phyloP scores from a whole-genome alignment of 2,888 invertebrate species.

The Drosophila mayaguana region DNA sequence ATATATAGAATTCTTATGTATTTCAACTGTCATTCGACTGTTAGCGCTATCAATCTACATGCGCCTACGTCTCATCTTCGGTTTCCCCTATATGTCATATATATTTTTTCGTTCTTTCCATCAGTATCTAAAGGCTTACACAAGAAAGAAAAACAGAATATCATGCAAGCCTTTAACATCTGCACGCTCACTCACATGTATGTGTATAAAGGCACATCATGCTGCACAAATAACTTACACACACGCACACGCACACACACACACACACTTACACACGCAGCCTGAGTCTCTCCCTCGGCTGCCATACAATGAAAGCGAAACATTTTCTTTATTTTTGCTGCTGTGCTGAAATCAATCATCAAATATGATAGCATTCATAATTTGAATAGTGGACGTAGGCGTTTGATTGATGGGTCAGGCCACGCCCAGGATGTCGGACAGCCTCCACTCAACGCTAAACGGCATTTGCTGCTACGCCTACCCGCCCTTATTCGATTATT shows the following conservation, averaged over 20 bases:
- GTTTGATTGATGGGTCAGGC: slow-evolving; percentile 65
- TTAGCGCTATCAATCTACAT: slow-evolving; percentile 45
- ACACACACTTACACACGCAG: too few species aligned
- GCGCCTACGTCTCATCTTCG: slow-evolving; percentile 7
- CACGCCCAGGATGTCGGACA: slow-evolving; percentile 40
- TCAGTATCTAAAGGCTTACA: slow-evolving; percentile 77
- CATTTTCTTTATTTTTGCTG: slow-evolving; percentile 30
- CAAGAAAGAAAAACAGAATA: slow-evolving; percentile 71
- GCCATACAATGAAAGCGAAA: slow-evolving; percentile 45
- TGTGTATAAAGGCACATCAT: slow-evolving; percentile 29
- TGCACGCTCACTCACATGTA: slow-evolving; percentile 25
- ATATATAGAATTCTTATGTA: slow-evolving; percentile 2
- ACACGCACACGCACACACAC: not conserved
- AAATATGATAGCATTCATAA: slow-evolving; percentile 79
- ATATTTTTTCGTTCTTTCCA: slow-evolving; percentile 45
- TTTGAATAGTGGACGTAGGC: slow-evolving; percentile 76
- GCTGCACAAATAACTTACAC: slow-evolving; percentile 27
- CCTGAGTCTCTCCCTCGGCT: not conserved
- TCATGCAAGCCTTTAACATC: slow-evolving; percentile 65
- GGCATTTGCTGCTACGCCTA: slow-evolving; percentile 13
- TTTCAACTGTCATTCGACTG: slow-evolving; percentile 12
- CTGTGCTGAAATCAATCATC: slow-evolving; percentile 70
- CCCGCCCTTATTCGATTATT: slow-evolving; percentile 39
- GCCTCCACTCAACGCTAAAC: slow-evolving; percentile 27
- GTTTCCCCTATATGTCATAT: slow-evolving; percentile 55